Percentiles rank a stretch among this genome's conserved stretches.
Evolutionary conservation across 2,113 vertebrate genomes (phyloP).

Genomic region (Eublepharis macularius): DNA sequence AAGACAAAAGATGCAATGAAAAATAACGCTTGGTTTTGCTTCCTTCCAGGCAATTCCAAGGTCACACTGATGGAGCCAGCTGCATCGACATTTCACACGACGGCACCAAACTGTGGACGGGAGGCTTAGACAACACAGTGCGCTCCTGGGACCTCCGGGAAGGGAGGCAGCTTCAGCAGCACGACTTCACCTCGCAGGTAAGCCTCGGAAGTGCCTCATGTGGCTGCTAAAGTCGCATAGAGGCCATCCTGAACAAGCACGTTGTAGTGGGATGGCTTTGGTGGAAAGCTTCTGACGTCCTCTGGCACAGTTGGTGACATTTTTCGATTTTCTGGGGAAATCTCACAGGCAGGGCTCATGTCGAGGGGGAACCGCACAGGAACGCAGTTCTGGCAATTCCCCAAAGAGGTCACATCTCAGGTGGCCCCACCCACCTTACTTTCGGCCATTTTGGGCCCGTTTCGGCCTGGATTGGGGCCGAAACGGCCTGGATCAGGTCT

Average conservation of each 20-base stretch:
- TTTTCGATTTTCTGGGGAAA: too few relatives aligned
- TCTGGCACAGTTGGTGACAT: not conserved
- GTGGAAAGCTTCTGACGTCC: not conserved
- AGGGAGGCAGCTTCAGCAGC: slow-evolving; percentile 94
- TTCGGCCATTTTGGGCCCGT: too few relatives aligned
- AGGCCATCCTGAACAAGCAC: not conserved
- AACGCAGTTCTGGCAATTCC: too few relatives aligned
- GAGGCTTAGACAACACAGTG: slow-evolving; percentile 95
- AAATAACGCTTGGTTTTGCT: too few relatives aligned
- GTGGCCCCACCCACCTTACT: too few relatives aligned
- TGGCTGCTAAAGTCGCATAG: too few relatives aligned
- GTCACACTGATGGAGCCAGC: slow-evolving; percentile 95
- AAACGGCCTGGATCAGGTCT: too few relatives aligned
- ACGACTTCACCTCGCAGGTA: slow-evolving; percentile 98
- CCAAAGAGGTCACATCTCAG: too few relatives aligned
- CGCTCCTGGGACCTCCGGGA: slow-evolving; percentile 96
- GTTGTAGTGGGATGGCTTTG: not conserved
- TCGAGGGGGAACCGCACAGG: too few relatives aligned
- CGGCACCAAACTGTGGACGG: slow-evolving; percentile 95
- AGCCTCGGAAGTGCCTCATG: rapidly evolving
- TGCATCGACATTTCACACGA: slow-evolving; percentile 98
- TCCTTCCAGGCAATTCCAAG: slow-evolving; percentile 88
- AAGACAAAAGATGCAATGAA: not conserved
- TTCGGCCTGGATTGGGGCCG: too few relatives aligned
- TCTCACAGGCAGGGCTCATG: too few relatives aligned